Evolutionary conservation across 1,140 invertebrate genomes (phyloP).

Genomic region (Eupristina koningsbergeri): DNA sequence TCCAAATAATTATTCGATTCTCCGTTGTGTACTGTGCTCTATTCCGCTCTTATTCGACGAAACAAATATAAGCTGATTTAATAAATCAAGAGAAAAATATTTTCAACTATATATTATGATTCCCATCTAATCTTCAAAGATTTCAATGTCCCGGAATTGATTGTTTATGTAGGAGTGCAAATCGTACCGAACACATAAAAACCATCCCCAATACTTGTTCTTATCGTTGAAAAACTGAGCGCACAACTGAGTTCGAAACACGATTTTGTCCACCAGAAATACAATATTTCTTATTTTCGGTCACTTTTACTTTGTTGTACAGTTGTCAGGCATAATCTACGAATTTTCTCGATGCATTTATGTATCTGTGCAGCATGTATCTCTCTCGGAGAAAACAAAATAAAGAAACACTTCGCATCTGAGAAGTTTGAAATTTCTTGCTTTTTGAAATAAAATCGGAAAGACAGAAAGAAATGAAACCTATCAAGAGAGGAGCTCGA

Average conservation of each 20-base stretch:
- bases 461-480: too few species aligned
- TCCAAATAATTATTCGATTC: too few species aligned
- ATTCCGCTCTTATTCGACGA: too few species aligned
- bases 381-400: too few species aligned
- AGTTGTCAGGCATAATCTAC: not conserved
- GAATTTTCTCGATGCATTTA: not conserved
- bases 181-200: not conserved
- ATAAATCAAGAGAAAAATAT: not conserved
- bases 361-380: too few species aligned
- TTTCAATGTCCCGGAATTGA: not conserved
- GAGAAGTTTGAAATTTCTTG: not conserved
- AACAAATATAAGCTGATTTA: not conserved
- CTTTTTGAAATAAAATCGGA: not conserved
- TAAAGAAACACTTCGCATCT: not conserved
- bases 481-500: constrained; percentile 21
- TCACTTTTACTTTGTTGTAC: not conserved
- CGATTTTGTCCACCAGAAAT: not conserved
- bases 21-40: not conserved
- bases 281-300: not conserved
- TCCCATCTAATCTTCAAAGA: not conserved
- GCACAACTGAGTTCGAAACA: not conserved
- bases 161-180: not conserved
- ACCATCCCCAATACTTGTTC: not conserved
- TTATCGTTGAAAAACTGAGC: not conserved
- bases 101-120: too few species aligned